Percentiles rank a stretch among this genome's conserved stretches.
phyloP scores from a whole-genome alignment of 2,113 vertebrate species.

The Psammodynastes pulverulentus region DNA sequence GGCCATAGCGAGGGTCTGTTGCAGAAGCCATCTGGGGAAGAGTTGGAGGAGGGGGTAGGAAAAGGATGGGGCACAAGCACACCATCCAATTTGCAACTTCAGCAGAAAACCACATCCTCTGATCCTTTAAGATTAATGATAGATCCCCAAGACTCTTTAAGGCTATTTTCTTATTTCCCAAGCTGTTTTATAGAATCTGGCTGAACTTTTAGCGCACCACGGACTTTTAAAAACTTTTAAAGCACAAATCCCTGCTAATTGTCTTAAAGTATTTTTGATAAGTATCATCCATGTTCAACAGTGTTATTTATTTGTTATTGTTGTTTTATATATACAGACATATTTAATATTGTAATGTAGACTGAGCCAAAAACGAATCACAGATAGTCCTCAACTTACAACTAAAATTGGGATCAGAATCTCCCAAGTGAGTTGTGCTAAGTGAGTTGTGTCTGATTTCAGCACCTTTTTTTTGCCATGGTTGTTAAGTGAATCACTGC shows the following conservation, averaged over 20 bases:
- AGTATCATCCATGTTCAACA: background rate
- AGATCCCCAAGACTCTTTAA: background rate
- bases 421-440: no score
- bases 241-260: background rate
- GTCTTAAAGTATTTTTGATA: background rate
- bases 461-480: background rate
- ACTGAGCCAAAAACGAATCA: background rate
- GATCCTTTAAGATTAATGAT: background rate
- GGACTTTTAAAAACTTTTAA: background rate
- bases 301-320: background rate
- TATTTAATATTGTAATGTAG: background rate
- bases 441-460: background rate
- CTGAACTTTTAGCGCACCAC: background rate
- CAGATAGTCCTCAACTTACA: background rate
- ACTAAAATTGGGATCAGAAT: background rate
- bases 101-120: background rate
- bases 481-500: background rate
- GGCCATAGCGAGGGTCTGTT: conserved; percentile 86
- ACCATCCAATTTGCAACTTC: background rate
- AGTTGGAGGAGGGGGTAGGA: background rate
- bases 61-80: background rate
- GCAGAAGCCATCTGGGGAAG: conserved; percentile 91
- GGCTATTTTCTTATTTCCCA: background rate
- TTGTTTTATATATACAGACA: background rate
- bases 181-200: background rate